Evolutionary conservation across 2,888 invertebrate genomes (phyloP), one percentile per base, ranked within the genome.

Genomic region (Nomada ferruginata): DNA sequence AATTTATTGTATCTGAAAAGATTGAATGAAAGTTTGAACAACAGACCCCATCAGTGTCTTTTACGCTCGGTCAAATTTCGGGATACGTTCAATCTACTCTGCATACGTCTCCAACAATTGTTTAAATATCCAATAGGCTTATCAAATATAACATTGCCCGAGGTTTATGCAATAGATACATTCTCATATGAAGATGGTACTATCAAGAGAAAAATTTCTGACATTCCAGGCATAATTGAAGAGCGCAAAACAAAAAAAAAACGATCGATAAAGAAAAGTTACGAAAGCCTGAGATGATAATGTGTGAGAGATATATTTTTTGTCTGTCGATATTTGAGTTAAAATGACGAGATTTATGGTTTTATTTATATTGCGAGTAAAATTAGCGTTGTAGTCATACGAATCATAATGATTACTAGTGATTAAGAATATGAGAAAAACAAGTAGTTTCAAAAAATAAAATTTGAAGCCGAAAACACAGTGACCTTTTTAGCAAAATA

Each of bases 61-160:
- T 29, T 57, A 11, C 13, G 36, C 15, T 53, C 63, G 7, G 42
- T 61, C 7, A 4, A 23, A 50, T 80, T 63, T 26, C 63, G 77
- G 69, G n/a, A 68, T n/a, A 61, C 90, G 26, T 79, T 91, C 23
- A 52, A 82, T 50, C 52, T 87, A 61, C 85, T 93, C 7, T 90
- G 86, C 79, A 86, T 68, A 47, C 90, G 93, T 20, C 86, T 93
- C 18, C 47, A 89, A 29, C 89, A 90, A 60, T 85, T 93, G 55
- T 93, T 93, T 69, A 90, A 90, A 65, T 90, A 91, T 82, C 93
- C 93, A 0, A 86, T 92, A 79, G 89, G 89, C 57, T 88, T 93
- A 81, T 90, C 92, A 7, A 89, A 83, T 74, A 87, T 81, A 10
- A 53, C 71, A 36, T 61, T 89, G 26, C 85, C 89, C 0, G 69